Conservation (phyloP, 2,113 vertebrate genomes). For the Sturnus vulgaris region DNA sequence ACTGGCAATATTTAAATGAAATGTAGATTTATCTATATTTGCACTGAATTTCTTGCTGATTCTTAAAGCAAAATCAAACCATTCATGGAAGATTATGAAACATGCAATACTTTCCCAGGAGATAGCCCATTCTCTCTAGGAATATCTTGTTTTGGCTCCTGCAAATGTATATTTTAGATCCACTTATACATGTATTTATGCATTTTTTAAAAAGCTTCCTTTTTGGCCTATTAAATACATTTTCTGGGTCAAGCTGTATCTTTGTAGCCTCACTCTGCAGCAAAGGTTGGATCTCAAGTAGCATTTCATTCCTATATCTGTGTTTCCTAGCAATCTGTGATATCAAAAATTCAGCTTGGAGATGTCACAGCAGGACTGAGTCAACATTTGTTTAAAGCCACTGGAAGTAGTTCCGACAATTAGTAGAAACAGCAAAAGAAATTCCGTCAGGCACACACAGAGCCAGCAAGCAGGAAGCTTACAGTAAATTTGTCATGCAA, state of each 20-base stretch:
- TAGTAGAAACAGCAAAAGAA: constrained; percentile 39
- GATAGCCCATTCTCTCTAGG: constrained; percentile 18
- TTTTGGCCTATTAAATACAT: constrained; percentile 34
- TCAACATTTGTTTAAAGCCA: constrained; percentile 52
- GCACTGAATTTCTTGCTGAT: background rate
- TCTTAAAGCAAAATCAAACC: background rate
- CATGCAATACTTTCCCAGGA: background rate
- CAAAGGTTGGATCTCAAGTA: background rate
- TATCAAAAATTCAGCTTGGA: background rate
- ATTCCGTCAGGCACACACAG: background rate
- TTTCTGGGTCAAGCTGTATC: constrained; percentile 17
- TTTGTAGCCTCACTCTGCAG: background rate
- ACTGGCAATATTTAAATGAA: background rate
- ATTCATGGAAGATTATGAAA: constrained; percentile 1
- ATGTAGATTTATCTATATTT: background rate
- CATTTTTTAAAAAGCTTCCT: constrained; percentile 29
- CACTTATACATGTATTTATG: constrained; percentile 8
- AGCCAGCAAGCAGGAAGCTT: background rate
- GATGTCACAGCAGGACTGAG: constrained; percentile 42
- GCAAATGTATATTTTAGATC: constrained; percentile 22
- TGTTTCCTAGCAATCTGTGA: constrained; percentile 16
- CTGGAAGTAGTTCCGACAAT: constrained; percentile 34
- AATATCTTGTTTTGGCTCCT: constrained; percentile 27
- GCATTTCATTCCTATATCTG: background rate
- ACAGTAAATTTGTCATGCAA: background rate